Base-by-base conservation (phyloP, 2,797 vertebrate genomes). In the Naso thynnoides region DNA sequence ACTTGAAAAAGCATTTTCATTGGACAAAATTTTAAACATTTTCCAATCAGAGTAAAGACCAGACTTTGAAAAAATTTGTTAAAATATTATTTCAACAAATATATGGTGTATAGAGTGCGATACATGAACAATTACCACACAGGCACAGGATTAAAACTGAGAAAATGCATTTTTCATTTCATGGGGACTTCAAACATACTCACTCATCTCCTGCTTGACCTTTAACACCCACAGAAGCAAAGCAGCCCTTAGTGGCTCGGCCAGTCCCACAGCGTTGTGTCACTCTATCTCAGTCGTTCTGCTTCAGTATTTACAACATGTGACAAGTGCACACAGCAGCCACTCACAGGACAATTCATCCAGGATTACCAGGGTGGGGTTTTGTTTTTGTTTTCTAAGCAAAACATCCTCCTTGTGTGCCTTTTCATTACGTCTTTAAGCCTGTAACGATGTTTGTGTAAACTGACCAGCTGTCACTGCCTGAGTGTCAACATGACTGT, bases 271-370 rank as follows among this genome's bases (percentile, higher is more conserved):
- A 24, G 53, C 5, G 0, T 39, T 8, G 27, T 60, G 73, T 85
- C 84, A 48, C 65, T 78, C 47, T 33, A 38, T 80, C 66, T 57
- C 76, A 78, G 72, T 76, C 69, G 52, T 60, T 60, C 21, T 45
- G 71, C 57, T 62, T 13, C 39, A 47, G 26, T 78, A 80, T 86
- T 82, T 69, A 49, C 71, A 72, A 24, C 64, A 79, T 73, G 70
- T 84, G 81, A 79, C 77, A 58, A 47, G 63, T 50, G 19, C 48
- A 63, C 50, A 57, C 71, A 76, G 58, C 13, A 6, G 26, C 18
- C 50, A 8, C 29, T 69, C 52, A 50, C 3, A 0, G 19, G 62
- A 1, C 3, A 0, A 27, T 26, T 68, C 50, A 48, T 41, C 23
- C 50, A 29, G 45, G 60, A 71, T 69, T 70, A 45, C 59, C 63